These are phyloP conservation scores for Brienomyrus brachyistius DNA, from an alignment of 2,113 vertebrate genomes.

Conservation along the genomic window DNA sequence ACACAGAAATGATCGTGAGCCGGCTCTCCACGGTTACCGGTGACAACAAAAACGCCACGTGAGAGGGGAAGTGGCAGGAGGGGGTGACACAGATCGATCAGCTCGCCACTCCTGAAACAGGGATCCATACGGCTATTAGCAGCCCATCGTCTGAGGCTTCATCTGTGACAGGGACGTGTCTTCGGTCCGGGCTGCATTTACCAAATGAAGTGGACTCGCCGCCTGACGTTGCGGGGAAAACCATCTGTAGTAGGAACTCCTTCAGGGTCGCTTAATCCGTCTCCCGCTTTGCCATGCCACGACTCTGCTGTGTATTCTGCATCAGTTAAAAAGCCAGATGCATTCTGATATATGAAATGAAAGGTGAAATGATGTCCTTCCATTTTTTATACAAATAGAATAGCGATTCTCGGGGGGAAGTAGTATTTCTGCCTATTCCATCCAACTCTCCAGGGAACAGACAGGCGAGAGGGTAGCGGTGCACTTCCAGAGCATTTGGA, in stretches of 20 bases:
- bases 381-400: background rate
- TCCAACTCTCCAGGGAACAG: background rate
- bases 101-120: background rate
- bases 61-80: background rate
- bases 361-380: background rate
- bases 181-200: background rate
- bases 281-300: background rate
- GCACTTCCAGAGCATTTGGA: background rate
- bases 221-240: background rate
- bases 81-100: conserved; percentile 13
- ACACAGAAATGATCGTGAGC: background rate
- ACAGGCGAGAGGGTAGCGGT: background rate
- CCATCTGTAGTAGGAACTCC: background rate
- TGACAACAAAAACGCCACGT: background rate
- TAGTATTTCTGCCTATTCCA: background rate
- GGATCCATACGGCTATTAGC: conserved; percentile 16
- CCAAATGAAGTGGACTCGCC: conserved; percentile 9
- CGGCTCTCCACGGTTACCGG: background rate
- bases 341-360: background rate
- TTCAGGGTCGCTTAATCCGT: background rate
- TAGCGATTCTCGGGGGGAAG: no score
- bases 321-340: background rate
- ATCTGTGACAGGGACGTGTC: conserved; percentile 4
- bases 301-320: background rate
- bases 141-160: no score